These are phyloP conservation scores for Camponotus vicinus DNA, from an alignment of 1,140 invertebrate species.

Conservation along the genomic window DNA sequence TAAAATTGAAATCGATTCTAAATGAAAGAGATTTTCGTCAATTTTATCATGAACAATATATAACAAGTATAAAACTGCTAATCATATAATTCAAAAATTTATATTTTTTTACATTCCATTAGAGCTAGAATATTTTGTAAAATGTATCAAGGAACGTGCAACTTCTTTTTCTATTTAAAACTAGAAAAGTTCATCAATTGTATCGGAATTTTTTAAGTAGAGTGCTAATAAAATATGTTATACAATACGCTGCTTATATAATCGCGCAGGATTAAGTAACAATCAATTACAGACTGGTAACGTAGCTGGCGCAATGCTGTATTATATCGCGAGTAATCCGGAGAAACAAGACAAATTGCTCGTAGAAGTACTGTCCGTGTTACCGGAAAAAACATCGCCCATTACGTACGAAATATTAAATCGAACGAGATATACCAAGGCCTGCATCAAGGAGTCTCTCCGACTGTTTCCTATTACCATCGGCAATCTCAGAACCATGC, in stretches of 20 bases:
- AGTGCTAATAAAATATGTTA: not conserved
- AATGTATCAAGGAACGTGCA: too few relatives aligned
- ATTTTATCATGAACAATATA: not conserved
- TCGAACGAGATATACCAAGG: constrained; percentile 88
- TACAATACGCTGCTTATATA: not conserved
- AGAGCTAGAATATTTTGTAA: too few relatives aligned
- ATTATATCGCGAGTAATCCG: constrained; percentile 88
- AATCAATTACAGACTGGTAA: constrained; percentile 78
- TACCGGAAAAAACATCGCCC: constrained; percentile 83
- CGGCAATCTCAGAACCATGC: constrained; percentile 84
- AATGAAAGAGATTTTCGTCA: not conserved
- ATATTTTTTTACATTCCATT: too few relatives aligned
- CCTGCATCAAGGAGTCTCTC: constrained; percentile 90
- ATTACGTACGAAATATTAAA: constrained; percentile 87
- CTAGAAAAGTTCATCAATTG: not conserved
- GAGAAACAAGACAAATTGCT: constrained; percentile 89
- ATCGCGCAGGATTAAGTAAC: not conserved
- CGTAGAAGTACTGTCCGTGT: constrained; percentile 87
- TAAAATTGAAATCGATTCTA: not conserved
- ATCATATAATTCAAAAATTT: not conserved
- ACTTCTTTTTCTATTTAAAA: not conserved
- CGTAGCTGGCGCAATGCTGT: constrained; percentile 84
- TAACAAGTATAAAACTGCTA: not conserved
- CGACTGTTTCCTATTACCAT: constrained; percentile 86
- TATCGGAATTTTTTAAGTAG: not conserved